These are phyloP conservation scores for Panthera leo DNA, from an alignment of 2,113 vertebrate species.

Conservation along the genomic window DNA sequence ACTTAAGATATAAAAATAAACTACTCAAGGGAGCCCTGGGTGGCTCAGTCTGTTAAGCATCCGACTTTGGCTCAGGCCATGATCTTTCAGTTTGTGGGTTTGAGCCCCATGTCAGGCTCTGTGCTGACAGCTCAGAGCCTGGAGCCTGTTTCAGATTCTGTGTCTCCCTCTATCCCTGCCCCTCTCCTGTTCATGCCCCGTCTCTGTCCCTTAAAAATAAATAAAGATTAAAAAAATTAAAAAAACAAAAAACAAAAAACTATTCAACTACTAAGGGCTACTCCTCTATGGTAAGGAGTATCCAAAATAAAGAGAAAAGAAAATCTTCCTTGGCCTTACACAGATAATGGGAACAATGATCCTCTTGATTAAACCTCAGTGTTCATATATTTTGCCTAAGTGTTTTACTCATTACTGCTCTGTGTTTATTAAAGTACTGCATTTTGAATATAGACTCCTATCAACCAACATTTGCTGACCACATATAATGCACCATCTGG, in stretches of 20 bases:
- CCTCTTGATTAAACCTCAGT: neutral
- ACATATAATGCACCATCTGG: neutral
- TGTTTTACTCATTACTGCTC: neutral
- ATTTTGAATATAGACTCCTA: neutral
- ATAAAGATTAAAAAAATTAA: too few relatives aligned
- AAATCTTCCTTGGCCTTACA: neutral
- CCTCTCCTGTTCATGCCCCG: too few relatives aligned
- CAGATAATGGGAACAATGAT: neutral
- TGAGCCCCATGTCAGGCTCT: too few relatives aligned
- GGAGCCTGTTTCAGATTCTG: too few relatives aligned
- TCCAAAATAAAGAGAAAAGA: conserved; percentile 40
- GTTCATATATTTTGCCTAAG: conserved; percentile 35
- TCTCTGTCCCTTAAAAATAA: too few relatives aligned
- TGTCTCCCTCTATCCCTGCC: too few relatives aligned
- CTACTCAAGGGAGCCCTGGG: neutral
- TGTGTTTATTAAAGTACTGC: neutral
- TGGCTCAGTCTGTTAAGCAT: too few relatives aligned
- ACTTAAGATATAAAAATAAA: conserved; percentile 48
- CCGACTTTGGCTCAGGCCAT: too few relatives aligned
- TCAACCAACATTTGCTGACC: neutral
- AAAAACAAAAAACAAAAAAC: too few relatives aligned
- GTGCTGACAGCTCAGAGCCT: too few relatives aligned
- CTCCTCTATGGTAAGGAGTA: neutral
- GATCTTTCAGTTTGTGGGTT: too few relatives aligned
- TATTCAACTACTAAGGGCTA: neutral